phyloP scores from a whole-genome alignment of 37 sponge, comb jelly and placozoan genomes.

The Trichoplax adhaerens region DNA sequence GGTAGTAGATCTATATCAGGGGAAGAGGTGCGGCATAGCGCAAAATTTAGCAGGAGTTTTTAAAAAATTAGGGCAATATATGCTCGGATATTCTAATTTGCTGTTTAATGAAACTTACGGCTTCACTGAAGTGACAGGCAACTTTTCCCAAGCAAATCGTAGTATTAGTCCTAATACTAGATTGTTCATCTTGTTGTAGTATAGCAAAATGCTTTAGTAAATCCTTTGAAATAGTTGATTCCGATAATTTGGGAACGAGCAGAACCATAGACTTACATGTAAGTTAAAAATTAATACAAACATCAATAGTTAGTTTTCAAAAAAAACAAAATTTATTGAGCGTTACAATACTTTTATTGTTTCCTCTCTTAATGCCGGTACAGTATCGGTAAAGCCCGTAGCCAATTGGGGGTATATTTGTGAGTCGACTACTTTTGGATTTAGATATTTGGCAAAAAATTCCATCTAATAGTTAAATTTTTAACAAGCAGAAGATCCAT shows the following conservation, averaged over 20 bases:
- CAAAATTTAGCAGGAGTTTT: too few relatives aligned
- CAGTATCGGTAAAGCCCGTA: constrained; percentile 78
- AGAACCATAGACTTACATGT: constrained; percentile 48
- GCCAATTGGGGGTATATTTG: constrained; percentile 74
- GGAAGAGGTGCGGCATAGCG: too few relatives aligned
- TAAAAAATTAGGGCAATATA: too few relatives aligned
- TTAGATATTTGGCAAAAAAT: constrained; percentile 51
- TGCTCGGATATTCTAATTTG: too few relatives aligned
- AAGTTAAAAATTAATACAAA: neutral
- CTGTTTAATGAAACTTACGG: neutral
- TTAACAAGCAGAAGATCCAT: constrained; percentile 3
- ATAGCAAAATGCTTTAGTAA: constrained; percentile 80
- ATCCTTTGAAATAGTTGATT: constrained; percentile 39
- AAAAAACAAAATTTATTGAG: too few relatives aligned
- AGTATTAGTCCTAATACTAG: constrained; percentile 71
- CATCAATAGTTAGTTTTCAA: too few relatives aligned
- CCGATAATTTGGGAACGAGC: constrained; percentile 62
- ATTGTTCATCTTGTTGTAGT: constrained; percentile 69
- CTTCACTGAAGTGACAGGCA: constrained; percentile 25
- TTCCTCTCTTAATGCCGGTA: constrained; percentile 70
- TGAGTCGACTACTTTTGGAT: constrained; percentile 42
- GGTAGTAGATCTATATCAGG: too few relatives aligned
- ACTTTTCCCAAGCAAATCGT: constrained; percentile 82
- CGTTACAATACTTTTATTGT: constrained; percentile 52
- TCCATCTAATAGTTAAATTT: constrained; percentile 27